Percentiles rank a stretch among this genome's conserved stretches.
Conservation (phyloP, 2,888 invertebrate genomes). For the Metopia argyrocephala region DNA sequence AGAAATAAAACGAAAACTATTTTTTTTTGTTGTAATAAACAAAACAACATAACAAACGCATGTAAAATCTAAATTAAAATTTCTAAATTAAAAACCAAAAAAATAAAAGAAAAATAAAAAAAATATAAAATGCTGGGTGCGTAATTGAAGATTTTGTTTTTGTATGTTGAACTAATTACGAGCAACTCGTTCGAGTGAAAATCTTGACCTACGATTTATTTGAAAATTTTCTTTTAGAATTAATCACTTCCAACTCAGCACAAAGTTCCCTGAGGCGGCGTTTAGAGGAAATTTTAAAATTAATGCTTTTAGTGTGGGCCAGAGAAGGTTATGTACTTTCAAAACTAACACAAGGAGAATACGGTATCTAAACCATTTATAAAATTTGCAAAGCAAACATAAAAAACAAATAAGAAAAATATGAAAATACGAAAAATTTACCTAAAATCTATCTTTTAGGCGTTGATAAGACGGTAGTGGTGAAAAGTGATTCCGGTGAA, state of each 20-base stretch:
- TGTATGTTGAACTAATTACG: conserved; percentile 9
- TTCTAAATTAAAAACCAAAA: conserved; percentile 7
- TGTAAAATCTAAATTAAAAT: neutral
- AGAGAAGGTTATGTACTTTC: conserved; percentile 86
- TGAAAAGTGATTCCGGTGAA: conserved; percentile 90
- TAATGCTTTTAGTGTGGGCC: conserved; percentile 91
- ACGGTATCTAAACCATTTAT: conserved; percentile 77
- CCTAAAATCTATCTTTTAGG: conserved; percentile 80
- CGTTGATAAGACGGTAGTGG: conserved; percentile 91
- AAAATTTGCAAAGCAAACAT: neutral
- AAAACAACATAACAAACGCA: conserved; percentile 29
- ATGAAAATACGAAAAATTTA: neutral
- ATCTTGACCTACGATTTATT: conserved; percentile 60
- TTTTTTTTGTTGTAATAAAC: neutral
- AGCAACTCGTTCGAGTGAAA: conserved; percentile 21
- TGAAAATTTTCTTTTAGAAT: conserved; percentile 69
- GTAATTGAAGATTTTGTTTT: conserved; percentile 27
- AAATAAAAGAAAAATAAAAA: neutral
- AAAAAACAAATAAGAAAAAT: neutral
- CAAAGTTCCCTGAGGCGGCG: conserved; percentile 81
- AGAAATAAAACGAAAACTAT: neutral
- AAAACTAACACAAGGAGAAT: conserved; percentile 81
- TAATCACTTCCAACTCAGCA: conserved; percentile 74
- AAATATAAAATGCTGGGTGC: conserved; percentile 60
- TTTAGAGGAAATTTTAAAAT: conserved; percentile 88